Conservation (phyloP, 1,140 invertebrate genomes). For the Scaptomyza graminum region DNA sequence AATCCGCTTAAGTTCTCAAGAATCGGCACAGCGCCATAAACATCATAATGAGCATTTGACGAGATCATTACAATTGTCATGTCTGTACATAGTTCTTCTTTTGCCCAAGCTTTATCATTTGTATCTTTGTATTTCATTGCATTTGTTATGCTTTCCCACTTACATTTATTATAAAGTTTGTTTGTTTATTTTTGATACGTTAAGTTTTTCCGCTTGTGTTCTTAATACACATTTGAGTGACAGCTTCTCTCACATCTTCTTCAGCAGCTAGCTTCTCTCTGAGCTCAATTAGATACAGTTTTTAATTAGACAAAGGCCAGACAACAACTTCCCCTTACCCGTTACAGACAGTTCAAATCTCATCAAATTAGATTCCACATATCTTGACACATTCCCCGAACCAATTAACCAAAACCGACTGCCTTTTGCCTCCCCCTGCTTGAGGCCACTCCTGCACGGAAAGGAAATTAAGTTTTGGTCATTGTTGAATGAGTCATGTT, state of each 20-base stretch:
- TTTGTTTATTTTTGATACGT: conserved; percentile 28
- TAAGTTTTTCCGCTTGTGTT: conserved; percentile 53
- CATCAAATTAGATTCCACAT: conserved; percentile 62
- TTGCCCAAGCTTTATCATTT: background rate
- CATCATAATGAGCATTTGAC: conserved; percentile 36
- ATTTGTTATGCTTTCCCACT: conserved; percentile 67
- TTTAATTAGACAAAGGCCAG: conserved; percentile 65
- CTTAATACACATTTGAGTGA: conserved; percentile 44
- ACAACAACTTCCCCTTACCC: conserved; percentile 6
- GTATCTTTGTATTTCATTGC: conserved; percentile 2
- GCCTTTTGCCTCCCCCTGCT: background rate
- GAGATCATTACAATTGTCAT: conserved; percentile 35
- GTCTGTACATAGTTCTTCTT: conserved; percentile 4
- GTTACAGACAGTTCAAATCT: conserved; percentile 46
- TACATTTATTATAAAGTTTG: conserved; percentile 43
- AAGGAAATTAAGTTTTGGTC: conserved; percentile 28
- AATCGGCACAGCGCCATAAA: conserved; percentile 66
- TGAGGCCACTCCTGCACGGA: conserved; percentile 10
- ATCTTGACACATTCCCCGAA: conserved; percentile 35
- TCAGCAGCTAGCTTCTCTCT: background rate
- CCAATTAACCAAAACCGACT: conserved; percentile 30
- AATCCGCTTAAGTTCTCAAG: conserved; percentile 76
- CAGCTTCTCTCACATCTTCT: conserved; percentile 23
- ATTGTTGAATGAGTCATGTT: conserved; percentile 31
- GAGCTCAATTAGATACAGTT: conserved; percentile 34